A percentile compares a stretch with the other conserved stretches of the same genome.
Evolutionary conservation across 2,113 vertebrate genomes (phyloP).

Genomic region (Aegithalos caudatus): DNA sequence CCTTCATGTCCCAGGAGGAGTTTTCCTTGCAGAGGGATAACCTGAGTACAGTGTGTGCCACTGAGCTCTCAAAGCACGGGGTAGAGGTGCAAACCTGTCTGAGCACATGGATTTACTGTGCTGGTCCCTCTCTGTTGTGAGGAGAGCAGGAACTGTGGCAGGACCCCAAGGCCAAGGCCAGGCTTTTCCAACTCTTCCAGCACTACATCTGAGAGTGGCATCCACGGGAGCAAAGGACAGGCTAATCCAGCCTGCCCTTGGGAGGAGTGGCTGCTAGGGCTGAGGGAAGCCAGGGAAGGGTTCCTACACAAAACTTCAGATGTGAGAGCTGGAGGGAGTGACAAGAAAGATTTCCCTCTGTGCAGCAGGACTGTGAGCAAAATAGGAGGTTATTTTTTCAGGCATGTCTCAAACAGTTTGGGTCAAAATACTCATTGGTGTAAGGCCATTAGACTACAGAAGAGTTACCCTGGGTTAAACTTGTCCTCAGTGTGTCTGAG

Average conservation of each 20-base stretch:
- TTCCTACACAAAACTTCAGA: background rate
- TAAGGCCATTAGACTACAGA: background rate
- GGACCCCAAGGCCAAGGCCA: background rate
- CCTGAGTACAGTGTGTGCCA: background rate
- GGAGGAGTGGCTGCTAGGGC: background rate
- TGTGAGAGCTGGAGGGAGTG: background rate
- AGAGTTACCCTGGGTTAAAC: conserved; percentile 16
- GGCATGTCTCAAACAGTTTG: background rate
- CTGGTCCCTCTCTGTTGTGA: background rate
- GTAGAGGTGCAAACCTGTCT: background rate
- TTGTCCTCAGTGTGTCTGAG: background rate
- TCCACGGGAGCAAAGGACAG: background rate
- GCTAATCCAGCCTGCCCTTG: background rate
- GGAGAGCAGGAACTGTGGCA: background rate
- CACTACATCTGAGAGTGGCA: background rate
- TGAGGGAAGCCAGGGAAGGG: background rate
- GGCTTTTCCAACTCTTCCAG: background rate
- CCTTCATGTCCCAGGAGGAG: background rate
- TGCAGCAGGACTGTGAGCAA: background rate
- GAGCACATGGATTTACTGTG: background rate
- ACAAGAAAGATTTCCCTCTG: conserved; percentile 16
- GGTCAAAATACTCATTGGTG: conserved; percentile 1
- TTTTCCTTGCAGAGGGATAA: background rate
- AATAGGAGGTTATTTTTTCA: conserved; percentile 19
- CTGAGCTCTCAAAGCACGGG: background rate